Evolutionary conservation across 1,140 invertebrate species (phyloP).

Genomic region (Aporrectodea caliginosa): DNA sequence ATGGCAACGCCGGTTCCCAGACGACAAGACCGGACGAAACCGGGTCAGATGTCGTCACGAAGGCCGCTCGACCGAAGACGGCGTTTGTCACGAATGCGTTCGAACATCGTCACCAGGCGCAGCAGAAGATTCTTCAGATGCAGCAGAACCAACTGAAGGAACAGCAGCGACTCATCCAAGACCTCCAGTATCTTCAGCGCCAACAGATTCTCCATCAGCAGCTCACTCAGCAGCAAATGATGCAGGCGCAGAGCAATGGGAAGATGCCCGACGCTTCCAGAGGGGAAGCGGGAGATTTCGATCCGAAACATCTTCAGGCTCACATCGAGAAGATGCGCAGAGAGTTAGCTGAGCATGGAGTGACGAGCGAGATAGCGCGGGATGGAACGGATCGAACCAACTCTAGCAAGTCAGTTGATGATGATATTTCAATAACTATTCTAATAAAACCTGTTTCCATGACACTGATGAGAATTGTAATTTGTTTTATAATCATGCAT

Average conservation of each 20-base stretch:
- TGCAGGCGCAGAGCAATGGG: conserved; percentile 5
- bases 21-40: too few species aligned
- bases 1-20: background rate
- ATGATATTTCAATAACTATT: too few species aligned
- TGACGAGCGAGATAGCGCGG: background rate
- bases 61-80: conserved; percentile 35
- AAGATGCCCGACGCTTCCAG: conserved; percentile 36
- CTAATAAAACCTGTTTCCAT: too few species aligned
- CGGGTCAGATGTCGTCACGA: too few species aligned
- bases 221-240: conserved; percentile 38
- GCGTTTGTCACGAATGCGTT: conserved; percentile 44
- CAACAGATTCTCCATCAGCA: conserved; percentile 41
- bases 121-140: conserved; percentile 48
- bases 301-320: background rate
- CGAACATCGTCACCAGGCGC: conserved; percentile 50
- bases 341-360: background rate
- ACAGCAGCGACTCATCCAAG: conserved; percentile 50
- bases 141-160: conserved; percentile 50
- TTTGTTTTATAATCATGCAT: too few species aligned
- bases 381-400: background rate
- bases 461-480: too few species aligned
- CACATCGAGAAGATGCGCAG: background rate
- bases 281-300: conserved; percentile 38
- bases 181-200: conserved; percentile 45
- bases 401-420: background rate